Evolutionary conservation across 2,888 invertebrate genomes (phyloP), one percentile per base, ranked within the genome.

Genomic region (Mystacides longicornis): DNA sequence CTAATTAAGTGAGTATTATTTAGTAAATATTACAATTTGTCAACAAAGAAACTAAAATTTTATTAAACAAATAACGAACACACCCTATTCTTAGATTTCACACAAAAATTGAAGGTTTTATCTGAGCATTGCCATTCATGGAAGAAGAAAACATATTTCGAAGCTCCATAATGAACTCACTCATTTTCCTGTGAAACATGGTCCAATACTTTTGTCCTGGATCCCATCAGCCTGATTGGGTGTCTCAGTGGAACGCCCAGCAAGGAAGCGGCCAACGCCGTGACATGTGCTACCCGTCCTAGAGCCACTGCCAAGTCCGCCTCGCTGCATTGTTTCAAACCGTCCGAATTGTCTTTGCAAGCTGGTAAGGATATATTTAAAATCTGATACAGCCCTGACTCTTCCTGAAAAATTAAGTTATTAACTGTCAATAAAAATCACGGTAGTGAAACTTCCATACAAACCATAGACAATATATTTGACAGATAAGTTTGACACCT

Each of bases 161-260:
- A n/a, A n/a, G n/a, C n/a, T n/a, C n/a, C n/a, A n/a, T n/a, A n/a
- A n/a, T n/a, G n/a, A n/a, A 37, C 37, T 37, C 3, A 37, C 37
- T 37, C 37, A 37, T 37, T 37, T 37, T 37, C 37, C 14, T 37
- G 37, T 3, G 37, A 14, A 3, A 37, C 45, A 65, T 86, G 83
- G 68, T 96, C 94, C 37, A 83, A 71, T 62, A 94, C 87, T 68
- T 84, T 83, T 62, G 89, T 89, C 33, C 89, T 81, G 0, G 94
- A 93, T 0, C 93, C 93, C 63, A 85, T 81, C 71, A 89, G 81
- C 3, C 82, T 80, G 59, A 96, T 81, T 27, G 86, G 86, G 71
- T 96, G 95, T 37, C 95, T 77, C 19, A 94, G 75, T 27, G 96
- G 93, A 64, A 91, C 83, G 69, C 90, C 86, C 51, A 97, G 76